A percentile compares a stretch with the other conserved stretches of the same genome.
Evolutionary conservation across 2,113 vertebrate species (phyloP).

Genomic region (Hippolais icterina): DNA sequence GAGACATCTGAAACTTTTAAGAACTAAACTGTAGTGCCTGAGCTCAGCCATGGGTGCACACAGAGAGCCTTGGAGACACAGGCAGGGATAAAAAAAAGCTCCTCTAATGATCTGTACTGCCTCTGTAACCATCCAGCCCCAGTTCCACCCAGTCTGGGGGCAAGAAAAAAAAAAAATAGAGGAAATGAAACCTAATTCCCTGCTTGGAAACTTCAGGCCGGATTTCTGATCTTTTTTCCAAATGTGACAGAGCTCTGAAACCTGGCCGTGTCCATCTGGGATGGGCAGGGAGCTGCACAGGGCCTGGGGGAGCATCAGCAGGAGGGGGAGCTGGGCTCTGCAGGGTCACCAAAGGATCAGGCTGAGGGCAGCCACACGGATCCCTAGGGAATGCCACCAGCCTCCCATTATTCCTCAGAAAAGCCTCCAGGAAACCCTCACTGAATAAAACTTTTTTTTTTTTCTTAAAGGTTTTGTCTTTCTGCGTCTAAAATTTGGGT

Average conservation of each 20-base stretch:
- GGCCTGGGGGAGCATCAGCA: background rate
- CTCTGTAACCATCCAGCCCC: background rate
- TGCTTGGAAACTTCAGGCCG: background rate
- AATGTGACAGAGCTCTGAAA: background rate
- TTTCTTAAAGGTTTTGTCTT: background rate
- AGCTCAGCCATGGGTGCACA: background rate
- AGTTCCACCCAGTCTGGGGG: background rate
- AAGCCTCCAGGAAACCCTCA: background rate
- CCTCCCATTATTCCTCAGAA: background rate
- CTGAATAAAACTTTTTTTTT: background rate
- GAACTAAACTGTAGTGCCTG: background rate
- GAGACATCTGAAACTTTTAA: background rate
- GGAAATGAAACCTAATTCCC: conserved; percentile 4
- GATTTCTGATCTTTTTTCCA: background rate
- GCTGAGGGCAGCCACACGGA: background rate
- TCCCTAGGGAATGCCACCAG: background rate
- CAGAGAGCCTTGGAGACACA: background rate
- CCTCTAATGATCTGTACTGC: background rate
- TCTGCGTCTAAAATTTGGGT: background rate
- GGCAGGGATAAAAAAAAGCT: background rate
- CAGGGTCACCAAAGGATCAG: conserved; percentile 24
- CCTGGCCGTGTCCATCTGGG: background rate
- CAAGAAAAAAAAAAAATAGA: background rate
- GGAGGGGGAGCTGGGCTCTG: background rate
- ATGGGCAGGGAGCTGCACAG: background rate